Percentiles rank a stretch among this genome's conserved stretches.
Evolutionary conservation across 2,888 invertebrate genomes (phyloP).

Genomic region (Cancer borealis): DNA sequence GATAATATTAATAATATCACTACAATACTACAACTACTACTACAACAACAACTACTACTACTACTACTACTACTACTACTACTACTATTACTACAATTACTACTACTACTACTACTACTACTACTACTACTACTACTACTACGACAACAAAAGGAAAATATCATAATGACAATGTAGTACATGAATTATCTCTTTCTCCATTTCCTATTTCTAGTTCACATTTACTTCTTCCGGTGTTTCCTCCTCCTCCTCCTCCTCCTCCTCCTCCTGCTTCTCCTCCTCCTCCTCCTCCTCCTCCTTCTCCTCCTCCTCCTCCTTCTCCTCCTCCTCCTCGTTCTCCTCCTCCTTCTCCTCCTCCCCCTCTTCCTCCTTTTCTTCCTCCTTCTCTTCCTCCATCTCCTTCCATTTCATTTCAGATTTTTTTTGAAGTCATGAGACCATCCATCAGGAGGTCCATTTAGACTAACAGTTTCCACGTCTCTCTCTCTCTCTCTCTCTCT

Average conservation of each 20-base stretch:
- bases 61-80: neutral
- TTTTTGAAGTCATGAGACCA: conserved; percentile 22
- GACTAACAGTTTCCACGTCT: neutral
- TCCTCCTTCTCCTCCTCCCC: neutral
- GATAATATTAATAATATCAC: too few species aligned
- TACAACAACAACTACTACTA: neutral
- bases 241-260: neutral
- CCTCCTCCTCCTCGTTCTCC: too few species aligned
- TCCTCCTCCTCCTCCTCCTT: too few species aligned
- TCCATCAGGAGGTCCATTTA: conserved; percentile 16
- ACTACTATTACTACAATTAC: neutral
- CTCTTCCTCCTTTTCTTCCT: neutral
- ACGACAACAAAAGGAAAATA: neutral
- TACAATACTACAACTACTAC: too few species aligned
- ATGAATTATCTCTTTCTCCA: neutral
- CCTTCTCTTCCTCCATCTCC: conserved; percentile 21
- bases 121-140: neutral
- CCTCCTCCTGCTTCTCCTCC: too few species aligned
- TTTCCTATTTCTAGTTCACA: conserved; percentile 20
- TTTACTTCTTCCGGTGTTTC: neutral
- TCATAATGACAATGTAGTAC: neutral
- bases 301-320: too few species aligned
- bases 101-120: neutral
- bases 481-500: conserved; percentile 28
- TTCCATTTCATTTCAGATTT: conserved; percentile 17